Conservation (phyloP, 1,140 invertebrate genomes). For the Arion vulgaris region DNA sequence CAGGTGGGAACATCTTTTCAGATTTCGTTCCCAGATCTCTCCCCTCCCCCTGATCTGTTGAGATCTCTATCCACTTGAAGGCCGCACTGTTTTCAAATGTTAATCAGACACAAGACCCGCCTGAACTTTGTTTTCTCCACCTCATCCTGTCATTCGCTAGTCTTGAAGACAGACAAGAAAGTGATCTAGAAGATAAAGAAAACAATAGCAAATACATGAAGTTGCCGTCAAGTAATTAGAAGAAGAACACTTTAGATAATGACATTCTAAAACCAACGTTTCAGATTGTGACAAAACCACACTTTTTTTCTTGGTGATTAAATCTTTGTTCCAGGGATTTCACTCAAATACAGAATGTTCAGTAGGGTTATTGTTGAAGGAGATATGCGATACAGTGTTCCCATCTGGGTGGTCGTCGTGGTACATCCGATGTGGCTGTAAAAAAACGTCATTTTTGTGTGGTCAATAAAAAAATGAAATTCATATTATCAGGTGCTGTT, state of each 20-base stretch:
- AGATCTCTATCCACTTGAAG: neutral
- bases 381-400: no score
- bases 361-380: no score
- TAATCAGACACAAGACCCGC: neutral
- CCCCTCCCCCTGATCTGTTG: neutral
- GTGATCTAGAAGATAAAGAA: neutral
- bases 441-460: no score
- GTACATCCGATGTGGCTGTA: no score
- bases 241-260: no score
- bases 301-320: no score
- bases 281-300: neutral
- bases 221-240: neutral
- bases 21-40: neutral
- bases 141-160: neutral
- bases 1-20: neutral
- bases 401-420: no score
- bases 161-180: neutral
- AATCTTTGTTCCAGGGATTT: no score
- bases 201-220: neutral
- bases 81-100: neutral
- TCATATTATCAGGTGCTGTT: no score
- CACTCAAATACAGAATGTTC: no score
- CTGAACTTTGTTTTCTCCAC: neutral
- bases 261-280: neutral
- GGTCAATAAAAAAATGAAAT: no score